Percentiles rank a stretch among this genome's conserved stretches.
phyloP scores from a whole-genome alignment of 2,888 invertebrate genomes.

The Drosophila crucigera region DNA sequence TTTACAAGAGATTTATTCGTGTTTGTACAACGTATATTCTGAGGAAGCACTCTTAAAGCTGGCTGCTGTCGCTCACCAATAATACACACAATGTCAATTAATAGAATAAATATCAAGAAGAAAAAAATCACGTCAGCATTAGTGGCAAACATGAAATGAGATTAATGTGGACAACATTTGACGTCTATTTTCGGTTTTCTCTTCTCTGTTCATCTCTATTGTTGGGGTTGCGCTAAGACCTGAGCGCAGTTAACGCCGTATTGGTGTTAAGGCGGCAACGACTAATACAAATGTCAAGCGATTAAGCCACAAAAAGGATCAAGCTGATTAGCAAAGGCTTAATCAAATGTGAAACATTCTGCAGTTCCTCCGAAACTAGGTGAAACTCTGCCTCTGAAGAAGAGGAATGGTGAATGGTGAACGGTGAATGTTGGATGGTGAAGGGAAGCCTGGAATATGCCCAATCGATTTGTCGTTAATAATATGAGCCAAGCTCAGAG shows the following conservation, averaged over 20 bases:
- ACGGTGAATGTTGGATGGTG: not conserved
- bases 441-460: not conserved
- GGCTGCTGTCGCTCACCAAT: not conserved
- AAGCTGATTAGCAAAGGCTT: conserved; percentile 81
- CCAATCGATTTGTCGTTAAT: conserved; percentile 73
- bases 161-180: conserved; percentile 71
- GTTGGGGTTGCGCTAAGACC: conserved; percentile 12
- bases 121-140: conserved; percentile 71
- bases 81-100: conserved; percentile 60
- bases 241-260: conserved; percentile 30
- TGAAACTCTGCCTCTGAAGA: not conserved
- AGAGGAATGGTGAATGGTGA: not conserved
- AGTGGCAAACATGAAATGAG: conserved; percentile 64
- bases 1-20: not conserved
- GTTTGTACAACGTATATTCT: not conserved
- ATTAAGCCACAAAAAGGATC: conserved; percentile 81
- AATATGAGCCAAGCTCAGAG: conserved; percentile 64
- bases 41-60: conserved; percentile 18
- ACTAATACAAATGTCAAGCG: conserved; percentile 81
- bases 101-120: conserved; percentile 57
- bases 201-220: not conserved
- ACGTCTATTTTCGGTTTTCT: conserved; percentile 42
- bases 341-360: conserved; percentile 46
- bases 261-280: conserved; percentile 50
- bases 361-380: conserved; percentile 15